phyloP scores from a whole-genome alignment of 2,888 invertebrate species.

The Cylloceria caligata region DNA sequence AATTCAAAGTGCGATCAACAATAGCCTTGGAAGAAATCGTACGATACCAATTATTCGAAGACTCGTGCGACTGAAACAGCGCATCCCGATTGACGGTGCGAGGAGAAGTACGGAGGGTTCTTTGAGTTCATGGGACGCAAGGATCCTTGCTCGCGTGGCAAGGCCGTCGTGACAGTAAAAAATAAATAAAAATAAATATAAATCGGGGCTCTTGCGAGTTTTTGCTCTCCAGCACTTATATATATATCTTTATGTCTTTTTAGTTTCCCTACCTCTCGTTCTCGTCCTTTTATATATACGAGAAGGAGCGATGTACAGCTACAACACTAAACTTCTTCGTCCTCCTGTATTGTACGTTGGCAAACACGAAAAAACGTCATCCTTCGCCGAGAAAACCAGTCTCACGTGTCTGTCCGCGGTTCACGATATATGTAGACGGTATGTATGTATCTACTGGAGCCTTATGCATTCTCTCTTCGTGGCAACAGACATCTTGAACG shows the following conservation, averaged over 20 bases:
- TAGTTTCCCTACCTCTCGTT: conserved; percentile 36
- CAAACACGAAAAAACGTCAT: conserved; percentile 71
- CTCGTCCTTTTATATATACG: conserved; percentile 38
- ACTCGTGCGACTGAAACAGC: conserved; percentile 7
- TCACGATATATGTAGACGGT: conserved; percentile 56
- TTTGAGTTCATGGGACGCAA: conserved; percentile 81
- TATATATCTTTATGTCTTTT: conserved; percentile 46
- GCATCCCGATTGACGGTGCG: conserved; percentile 10
- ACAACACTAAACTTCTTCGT: not conserved
- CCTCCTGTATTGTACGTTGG: conserved; percentile 41
- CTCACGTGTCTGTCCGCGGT: conserved; percentile 70
- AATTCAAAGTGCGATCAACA: not conserved
- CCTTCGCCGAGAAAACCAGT: conserved; percentile 79
- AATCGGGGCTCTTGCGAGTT: conserved; percentile 61
- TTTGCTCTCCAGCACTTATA: conserved; percentile 58
- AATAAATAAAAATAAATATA: conserved; percentile 70
- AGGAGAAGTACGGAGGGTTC: conserved; percentile 20
- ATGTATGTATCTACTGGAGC: conserved; percentile 4
- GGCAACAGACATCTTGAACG: conserved; percentile 20
- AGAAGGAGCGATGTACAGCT: not conserved
- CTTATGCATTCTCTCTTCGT: conserved; percentile 28
- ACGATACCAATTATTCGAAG: not conserved
- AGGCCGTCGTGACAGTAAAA: conserved; percentile 81
- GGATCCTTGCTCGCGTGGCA: conserved; percentile 81
- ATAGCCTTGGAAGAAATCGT: conserved; percentile 18